A percentile compares a stretch with the other conserved stretches of the same genome.
phyloP scores from a whole-genome alignment of 2,888 invertebrate species.

The Nemotelus pantherinus region DNA sequence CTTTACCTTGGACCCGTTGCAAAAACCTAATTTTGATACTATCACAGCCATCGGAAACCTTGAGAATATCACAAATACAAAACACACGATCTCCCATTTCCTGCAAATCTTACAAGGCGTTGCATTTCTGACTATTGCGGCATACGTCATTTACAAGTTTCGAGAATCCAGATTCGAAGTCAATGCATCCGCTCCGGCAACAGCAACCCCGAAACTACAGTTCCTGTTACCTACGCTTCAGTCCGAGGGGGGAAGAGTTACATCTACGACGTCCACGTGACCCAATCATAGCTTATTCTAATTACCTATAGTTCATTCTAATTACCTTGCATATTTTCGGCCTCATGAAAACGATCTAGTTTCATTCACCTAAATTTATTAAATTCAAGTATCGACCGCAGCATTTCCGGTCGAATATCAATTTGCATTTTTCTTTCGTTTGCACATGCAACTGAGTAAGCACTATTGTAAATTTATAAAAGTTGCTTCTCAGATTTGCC shows the following conservation, averaged over 20 bases:
- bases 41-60: background rate
- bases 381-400: too few relatives aligned
- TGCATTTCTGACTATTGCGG: background rate
- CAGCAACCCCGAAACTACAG: background rate
- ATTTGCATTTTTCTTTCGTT: too few relatives aligned
- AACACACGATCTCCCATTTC: background rate
- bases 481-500: too few relatives aligned
- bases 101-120: background rate
- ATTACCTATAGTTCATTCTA: too few relatives aligned
- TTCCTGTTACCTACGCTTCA: conserved; percentile 5
- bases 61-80: background rate
- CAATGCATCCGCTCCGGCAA: background rate
- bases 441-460: too few relatives aligned
- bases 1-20: background rate
- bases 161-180: background rate
- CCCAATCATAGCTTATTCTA: too few relatives aligned
- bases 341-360: too few relatives aligned
- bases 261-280: background rate
- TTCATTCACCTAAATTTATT: too few relatives aligned
- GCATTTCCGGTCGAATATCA: too few relatives aligned
- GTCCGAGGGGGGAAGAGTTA: conserved; percentile 17
- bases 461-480: too few relatives aligned
- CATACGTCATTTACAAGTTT: background rate
- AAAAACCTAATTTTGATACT: conserved; percentile 1
- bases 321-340: too few relatives aligned